A percentile compares a stretch with the other conserved stretches of the same genome.
These are phyloP conservation scores for Ernsta delagoae DNA, from an alignment of 2,888 invertebrate genomes.

Conservation along the genomic window DNA sequence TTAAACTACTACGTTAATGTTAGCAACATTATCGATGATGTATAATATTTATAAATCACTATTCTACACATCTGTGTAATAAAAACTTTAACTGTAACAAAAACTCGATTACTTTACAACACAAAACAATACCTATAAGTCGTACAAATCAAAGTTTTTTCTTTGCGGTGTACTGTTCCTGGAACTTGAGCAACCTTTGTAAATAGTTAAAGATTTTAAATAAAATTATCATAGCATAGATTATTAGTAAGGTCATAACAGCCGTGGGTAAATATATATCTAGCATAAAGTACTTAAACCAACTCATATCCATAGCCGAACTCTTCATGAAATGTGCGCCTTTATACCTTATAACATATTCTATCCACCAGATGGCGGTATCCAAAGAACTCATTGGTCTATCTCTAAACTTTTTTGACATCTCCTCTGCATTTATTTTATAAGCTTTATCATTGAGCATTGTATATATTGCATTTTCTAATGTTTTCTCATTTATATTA, in stretches of 20 bases:
- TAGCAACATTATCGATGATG: too few relatives aligned
- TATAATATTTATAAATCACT: too few relatives aligned
- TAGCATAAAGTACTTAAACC: constrained; percentile 31
- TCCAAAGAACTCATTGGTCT: constrained; percentile 77
- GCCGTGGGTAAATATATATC: constrained; percentile 19
- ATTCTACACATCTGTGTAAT: too few relatives aligned
- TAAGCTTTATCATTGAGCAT: constrained; percentile 67
- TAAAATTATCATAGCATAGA: too few relatives aligned
- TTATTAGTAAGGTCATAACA: constrained; percentile 8
- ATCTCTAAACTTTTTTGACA: constrained; percentile 80
- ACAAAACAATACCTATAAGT: too few relatives aligned
- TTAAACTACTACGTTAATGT: too few relatives aligned
- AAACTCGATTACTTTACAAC: too few relatives aligned
- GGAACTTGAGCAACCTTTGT: too few relatives aligned
- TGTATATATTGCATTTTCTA: constrained; percentile 59
- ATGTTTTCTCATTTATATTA: constrained; percentile 68
- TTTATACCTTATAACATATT: constrained; percentile 59
- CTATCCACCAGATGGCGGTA: constrained; percentile 83
- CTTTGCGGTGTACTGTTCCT: too few relatives aligned
- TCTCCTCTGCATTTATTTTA: constrained; percentile 59
- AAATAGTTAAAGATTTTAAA: too few relatives aligned
- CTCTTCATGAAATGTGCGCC: constrained; percentile 34
- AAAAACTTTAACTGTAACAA: too few relatives aligned
- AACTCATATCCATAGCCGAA: constrained; percentile 23
- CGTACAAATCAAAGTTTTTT: too few relatives aligned